phyloP scores from a whole-genome alignment of 2,888 invertebrate genomes.

The Diarsia mendica region DNA sequence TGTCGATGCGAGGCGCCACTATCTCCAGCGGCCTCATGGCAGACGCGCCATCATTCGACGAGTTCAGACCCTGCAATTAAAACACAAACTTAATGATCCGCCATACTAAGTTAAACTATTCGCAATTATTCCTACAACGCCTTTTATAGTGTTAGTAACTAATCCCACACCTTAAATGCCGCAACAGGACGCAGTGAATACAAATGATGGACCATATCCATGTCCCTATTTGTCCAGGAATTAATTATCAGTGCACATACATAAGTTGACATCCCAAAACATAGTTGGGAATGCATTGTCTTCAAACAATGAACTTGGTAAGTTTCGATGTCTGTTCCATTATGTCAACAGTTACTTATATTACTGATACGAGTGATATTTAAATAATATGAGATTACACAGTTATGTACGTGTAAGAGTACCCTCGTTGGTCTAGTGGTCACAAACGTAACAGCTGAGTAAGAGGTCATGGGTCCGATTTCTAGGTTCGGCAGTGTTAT shows the following conservation, averaged over 20 bases:
- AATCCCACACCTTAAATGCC: constrained; percentile 72
- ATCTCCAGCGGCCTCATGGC: constrained; percentile 93
- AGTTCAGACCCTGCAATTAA: constrained; percentile 93
- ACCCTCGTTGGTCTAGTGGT: neutral
- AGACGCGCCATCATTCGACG: constrained; percentile 84
- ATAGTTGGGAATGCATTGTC: constrained; percentile 78
- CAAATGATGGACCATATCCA: constrained; percentile 70
- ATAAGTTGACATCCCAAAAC: constrained; percentile 77
- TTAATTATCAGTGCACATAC: constrained; percentile 77
- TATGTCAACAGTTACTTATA: constrained; percentile 43
- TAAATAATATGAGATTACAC: constrained; percentile 19
- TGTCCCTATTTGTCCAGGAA: constrained; percentile 69
- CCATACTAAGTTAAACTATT: constrained; percentile 10
- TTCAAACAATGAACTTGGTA: constrained; percentile 76
- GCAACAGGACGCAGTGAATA: constrained; percentile 72
- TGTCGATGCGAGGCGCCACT: constrained; percentile 95
- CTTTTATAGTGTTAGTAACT: constrained; percentile 71
- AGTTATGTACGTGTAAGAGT: constrained; percentile 11
- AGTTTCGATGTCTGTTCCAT: constrained; percentile 51
- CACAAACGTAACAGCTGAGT: neutral
- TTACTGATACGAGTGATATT: constrained; percentile 16
- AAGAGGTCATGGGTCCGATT: neutral
- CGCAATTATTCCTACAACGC: constrained; percentile 63
- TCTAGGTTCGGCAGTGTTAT: neutral
- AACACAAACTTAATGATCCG: constrained; percentile 35